Conservation (phyloP, 2,113 vertebrate species). For the Sinocyclocheilus rhinocerous region DNA sequence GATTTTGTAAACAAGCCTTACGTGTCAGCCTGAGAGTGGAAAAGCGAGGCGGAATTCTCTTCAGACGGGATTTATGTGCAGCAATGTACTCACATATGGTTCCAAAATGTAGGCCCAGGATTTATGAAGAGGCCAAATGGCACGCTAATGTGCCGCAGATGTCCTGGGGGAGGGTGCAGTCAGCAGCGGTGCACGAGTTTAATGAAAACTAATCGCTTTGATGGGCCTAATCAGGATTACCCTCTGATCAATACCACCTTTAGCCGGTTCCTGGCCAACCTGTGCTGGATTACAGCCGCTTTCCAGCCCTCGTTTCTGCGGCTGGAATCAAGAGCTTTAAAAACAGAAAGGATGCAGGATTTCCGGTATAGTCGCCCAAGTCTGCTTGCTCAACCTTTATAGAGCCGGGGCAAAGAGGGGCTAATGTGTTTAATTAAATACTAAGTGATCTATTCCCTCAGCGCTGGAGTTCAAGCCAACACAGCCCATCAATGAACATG, state of each 20-base stretch:
- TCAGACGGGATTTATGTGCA: slow-evolving; percentile 55
- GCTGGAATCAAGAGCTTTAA: slow-evolving; percentile 55
- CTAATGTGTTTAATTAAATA: slow-evolving; percentile 37
- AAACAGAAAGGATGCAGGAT: slow-evolving; percentile 48
- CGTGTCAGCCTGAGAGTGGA: slow-evolving; percentile 44
- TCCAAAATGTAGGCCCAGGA: slow-evolving; percentile 69
- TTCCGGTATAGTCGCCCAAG: slow-evolving; percentile 37
- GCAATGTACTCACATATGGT: slow-evolving; percentile 65
- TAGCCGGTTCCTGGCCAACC: slow-evolving; percentile 68
- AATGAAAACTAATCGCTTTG: slow-evolving; percentile 76
- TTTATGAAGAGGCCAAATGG: slow-evolving; percentile 68
- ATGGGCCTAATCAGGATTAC: slow-evolving; percentile 73
- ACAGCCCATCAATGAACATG: neutral
- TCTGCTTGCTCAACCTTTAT: slow-evolving; percentile 17
- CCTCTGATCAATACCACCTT: slow-evolving; percentile 77
- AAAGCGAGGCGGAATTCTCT: slow-evolving; percentile 49
- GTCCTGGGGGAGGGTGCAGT: slow-evolving; percentile 62
- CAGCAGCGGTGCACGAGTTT: slow-evolving; percentile 47
- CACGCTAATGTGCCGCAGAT: slow-evolving; percentile 77
- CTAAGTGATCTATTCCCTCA: slow-evolving; percentile 18
- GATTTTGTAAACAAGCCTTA: slow-evolving; percentile 58
- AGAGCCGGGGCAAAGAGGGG: neutral
- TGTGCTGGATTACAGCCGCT: slow-evolving; percentile 68
- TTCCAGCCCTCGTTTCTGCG: slow-evolving; percentile 64
- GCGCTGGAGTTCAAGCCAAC: slow-evolving; percentile 7